Evolutionary conservation across 2,797 vertebrate genomes (phyloP).

Genomic region (Rhinella marina): DNA sequence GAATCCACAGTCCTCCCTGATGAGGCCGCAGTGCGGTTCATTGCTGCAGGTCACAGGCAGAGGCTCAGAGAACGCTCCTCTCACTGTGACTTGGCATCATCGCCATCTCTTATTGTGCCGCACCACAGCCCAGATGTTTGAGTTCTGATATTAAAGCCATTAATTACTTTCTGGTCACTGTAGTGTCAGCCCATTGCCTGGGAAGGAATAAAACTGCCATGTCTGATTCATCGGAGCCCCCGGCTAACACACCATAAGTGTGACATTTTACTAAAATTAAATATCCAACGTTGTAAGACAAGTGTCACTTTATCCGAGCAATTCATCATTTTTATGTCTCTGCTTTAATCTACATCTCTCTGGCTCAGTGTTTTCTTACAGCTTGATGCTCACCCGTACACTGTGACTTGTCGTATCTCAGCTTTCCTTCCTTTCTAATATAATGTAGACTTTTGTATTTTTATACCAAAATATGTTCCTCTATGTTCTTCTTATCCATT

Average conservation of each 20-base stretch:
- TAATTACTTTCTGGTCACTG: conserved; percentile 62
- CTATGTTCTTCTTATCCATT: background rate
- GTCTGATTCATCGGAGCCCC: conserved; percentile 58
- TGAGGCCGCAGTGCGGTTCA: background rate
- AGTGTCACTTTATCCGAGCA: conserved; percentile 59
- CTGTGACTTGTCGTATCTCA: conserved; percentile 15
- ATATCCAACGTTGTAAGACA: conserved; percentile 59
- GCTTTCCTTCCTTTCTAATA: conserved; percentile 16
- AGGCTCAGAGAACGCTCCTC: background rate
- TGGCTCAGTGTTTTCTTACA: conserved; percentile 13
- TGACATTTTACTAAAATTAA: conserved; percentile 60
- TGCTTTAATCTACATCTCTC: conserved; percentile 55
- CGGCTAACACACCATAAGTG: conserved; percentile 55
- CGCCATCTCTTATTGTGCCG: conserved; percentile 20
- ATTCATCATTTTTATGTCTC: conserved; percentile 62
- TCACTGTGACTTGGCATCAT: background rate
- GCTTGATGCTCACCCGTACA: background rate
- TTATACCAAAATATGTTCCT: background rate
- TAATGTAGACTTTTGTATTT: background rate
- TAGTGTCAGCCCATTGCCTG: conserved; percentile 55
- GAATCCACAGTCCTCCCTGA: background rate
- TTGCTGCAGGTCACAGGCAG: background rate
- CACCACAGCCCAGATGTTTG: conserved; percentile 55
- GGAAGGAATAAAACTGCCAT: conserved; percentile 60
- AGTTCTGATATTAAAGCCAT: conserved; percentile 61